Evolutionary conservation across 2,888 invertebrate genomes (phyloP).

Genomic region (Epinotia bilunana): DNA sequence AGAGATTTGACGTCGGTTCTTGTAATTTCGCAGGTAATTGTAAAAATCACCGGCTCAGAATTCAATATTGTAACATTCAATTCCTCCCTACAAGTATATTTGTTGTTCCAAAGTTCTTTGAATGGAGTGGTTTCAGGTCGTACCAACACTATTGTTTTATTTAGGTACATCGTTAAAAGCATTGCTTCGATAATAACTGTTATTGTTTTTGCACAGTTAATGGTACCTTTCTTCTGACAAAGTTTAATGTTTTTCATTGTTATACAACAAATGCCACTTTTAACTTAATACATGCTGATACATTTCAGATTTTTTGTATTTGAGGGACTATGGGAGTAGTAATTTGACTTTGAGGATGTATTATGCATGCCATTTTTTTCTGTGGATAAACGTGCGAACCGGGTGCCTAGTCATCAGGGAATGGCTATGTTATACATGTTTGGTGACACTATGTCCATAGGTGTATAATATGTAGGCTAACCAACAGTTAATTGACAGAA

Average conservation of each 20-base stretch:
- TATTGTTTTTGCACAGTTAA: neutral
- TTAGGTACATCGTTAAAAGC: neutral
- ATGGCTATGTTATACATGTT: too few species aligned
- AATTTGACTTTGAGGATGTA: too few species aligned
- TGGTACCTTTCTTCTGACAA: neutral
- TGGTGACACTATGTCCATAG: too few species aligned
- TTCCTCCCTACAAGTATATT: neutral
- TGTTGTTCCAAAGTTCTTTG: neutral
- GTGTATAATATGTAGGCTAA: too few species aligned
- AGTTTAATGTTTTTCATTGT: too few species aligned
- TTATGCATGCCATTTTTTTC: too few species aligned
- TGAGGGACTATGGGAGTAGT: too few species aligned
- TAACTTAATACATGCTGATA: neutral
- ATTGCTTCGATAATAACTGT: neutral
- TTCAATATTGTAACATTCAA: neutral
- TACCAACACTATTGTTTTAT: neutral
- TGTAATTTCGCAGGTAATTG: neutral
- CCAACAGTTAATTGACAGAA: too few species aligned
- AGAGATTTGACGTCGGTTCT: neutral
- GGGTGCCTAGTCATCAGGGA: too few species aligned
- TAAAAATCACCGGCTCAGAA: neutral
- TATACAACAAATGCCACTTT: neutral
- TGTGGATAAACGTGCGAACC: too few species aligned
- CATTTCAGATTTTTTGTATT: too few species aligned
- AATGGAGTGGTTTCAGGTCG: conserved; percentile 1